Base-by-base conservation (phyloP, 1,140 invertebrate species). In the Fopius arisanus region DNA sequence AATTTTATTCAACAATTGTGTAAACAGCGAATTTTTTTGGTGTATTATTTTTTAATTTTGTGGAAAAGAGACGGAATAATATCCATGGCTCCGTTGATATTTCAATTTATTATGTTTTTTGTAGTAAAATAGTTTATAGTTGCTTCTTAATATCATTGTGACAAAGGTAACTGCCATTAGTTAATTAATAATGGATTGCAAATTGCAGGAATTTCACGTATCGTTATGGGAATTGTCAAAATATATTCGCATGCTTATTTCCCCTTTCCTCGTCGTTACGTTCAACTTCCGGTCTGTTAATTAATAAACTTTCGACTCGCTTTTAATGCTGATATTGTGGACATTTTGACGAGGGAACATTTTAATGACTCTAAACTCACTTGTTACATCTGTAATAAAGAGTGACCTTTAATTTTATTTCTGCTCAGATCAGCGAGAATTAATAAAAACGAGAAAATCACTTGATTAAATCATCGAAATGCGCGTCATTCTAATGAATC, bases 31-130 rank as follows among this genome's bases (percentile, higher is more conserved):
- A 4, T 19, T n/a, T 48, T 48, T n/a, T n/a, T 48, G 16, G 16
- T 48, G n/a, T 19, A 48, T 31, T 21, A 6, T 54, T 28, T 31
- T n/a, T 54, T 29, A 54, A 19, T 28, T n/a, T n/a, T n/a, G n/a
- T n/a, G n/a, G 6, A 31, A 28, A 41, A 31, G n/a, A 21, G 31
- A 70, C 67, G 67, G 67, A 70, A 70, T 48, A 70, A 29, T 51
- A 31, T 70, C n/a, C 14, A 51, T 70, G 67, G 67, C 67, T 70
- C 67, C 67, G 67, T 70, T 54, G 14, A 41, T 31, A 28, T 31
- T 26, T 19, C 43, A 48, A 48, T 48, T 5, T 19, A 48, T 14
- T 19, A 14, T 48, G n/a, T 37, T 10, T 37, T 37, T 37, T 10
- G 33, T 3, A 10, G 2, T 37, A 37, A 12, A 37, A 37, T 37